Conservation (phyloP, 2,888 invertebrate genomes). For the Scrobipalpa atriplicella region DNA sequence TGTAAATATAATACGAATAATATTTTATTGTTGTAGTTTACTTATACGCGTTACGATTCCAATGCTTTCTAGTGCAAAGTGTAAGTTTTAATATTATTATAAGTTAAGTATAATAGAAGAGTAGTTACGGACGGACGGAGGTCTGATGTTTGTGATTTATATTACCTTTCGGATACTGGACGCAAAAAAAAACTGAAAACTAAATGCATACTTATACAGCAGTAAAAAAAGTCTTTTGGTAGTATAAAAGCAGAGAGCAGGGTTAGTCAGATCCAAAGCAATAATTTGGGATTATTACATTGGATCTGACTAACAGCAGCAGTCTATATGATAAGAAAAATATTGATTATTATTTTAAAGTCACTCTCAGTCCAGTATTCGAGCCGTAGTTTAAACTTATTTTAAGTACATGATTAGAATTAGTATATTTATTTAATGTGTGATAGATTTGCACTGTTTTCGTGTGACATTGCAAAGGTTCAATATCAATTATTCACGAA, state of each 20-base stretch:
- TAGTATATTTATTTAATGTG: constrained; percentile 30
- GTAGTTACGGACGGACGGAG: constrained; percentile 32
- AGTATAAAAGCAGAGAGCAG: no score
- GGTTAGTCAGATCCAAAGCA: no score
- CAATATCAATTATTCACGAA: background rate
- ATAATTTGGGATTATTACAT: no score
- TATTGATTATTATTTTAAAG: background rate
- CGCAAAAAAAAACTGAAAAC: background rate
- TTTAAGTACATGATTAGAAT: constrained; percentile 2
- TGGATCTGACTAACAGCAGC: no score
- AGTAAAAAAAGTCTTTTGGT: no score
- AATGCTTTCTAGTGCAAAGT: constrained; percentile 67
- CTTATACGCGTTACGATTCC: constrained; percentile 59
- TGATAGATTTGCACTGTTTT: constrained; percentile 35
- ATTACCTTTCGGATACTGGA: constrained; percentile 19
- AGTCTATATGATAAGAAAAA: no score
- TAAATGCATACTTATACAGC: background rate
- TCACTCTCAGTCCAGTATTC: constrained; percentile 15
- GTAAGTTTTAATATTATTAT: constrained; percentile 44
- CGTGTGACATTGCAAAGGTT: constrained; percentile 31
- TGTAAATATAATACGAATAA: constrained; percentile 16
- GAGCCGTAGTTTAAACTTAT: constrained; percentile 2
- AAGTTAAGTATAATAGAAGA: constrained; percentile 36
- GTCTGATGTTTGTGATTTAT: constrained; percentile 53
- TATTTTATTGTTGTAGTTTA: constrained; percentile 35